Evolutionary conservation across 2,888 invertebrate genomes (phyloP).

Genomic region (Chirona hameri): DNA sequence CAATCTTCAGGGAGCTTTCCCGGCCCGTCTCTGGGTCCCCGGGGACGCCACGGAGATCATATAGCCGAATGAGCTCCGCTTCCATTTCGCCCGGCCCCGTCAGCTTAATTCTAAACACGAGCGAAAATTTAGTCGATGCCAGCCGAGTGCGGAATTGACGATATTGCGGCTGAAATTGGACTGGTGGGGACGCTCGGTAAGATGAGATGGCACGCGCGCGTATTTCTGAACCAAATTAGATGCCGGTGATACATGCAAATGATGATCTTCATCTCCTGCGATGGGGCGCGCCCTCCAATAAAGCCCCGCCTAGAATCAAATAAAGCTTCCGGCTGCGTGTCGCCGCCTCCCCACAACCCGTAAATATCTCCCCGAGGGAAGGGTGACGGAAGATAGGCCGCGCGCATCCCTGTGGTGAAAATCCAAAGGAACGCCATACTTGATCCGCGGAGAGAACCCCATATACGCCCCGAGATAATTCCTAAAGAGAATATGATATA

Average conservation of each 20-base stretch:
- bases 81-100: neutral
- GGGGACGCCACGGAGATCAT: slow-evolving; percentile 6
- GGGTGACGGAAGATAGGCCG: no score
- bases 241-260: slow-evolving; percentile 25
- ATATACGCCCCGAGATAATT: no score
- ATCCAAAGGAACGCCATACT: no score
- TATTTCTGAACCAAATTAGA: slow-evolving; percentile 26
- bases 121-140: neutral
- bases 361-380: neutral
- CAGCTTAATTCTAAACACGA: slow-evolving; percentile 26
- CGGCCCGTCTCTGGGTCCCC: neutral
- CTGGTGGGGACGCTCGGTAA: neutral
- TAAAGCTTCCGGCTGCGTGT: slow-evolving; percentile 24
- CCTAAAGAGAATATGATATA: no score
- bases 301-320: neutral
- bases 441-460: no score
- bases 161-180: slow-evolving; percentile 22
- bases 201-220: neutral
- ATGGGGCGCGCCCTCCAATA: neutral
- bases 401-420: no score
- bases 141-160: neutral
- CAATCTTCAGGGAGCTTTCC: neutral
- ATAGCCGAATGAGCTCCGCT: slow-evolving; percentile 23
- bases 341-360: neutral
- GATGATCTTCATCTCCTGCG: slow-evolving; percentile 14